Evolutionary conservation across 2,888 invertebrate species (phyloP), one percentile per base, ranked within the genome.

Genomic region (Cheilosia soror): DNA sequence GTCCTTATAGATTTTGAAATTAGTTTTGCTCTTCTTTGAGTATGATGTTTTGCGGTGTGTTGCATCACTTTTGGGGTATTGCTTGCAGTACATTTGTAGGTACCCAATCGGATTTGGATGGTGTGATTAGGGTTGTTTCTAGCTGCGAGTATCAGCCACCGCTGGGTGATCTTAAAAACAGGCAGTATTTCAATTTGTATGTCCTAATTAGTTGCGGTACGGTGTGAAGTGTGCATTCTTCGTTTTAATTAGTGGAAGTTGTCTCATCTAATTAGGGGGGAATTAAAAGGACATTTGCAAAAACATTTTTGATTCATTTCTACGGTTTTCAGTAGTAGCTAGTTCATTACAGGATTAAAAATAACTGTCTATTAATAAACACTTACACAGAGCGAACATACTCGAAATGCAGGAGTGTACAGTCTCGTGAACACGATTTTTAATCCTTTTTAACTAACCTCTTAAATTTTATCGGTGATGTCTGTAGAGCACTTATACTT

Each of bases 1-100:
- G 49, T 29, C 57, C 49, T 77, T 76, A 58, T 68, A 42, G 62
- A 77, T 77, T 57, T 76, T 82, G 53, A 78, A 78, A 78, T 78
- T 71, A 71, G 55, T 71, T 71, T 51, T 47, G 13, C 40, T 47
- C 47, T 49, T 63, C 40, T 20, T 33, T 42, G 33, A 37, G 15
- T 47, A 15, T 15, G 47, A 47, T 13, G 27, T 29, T 11, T 1
- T 27, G 47, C 25, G 57, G 27, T 42, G 42, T 60, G 15, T 27
- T 47, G 49, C 40, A 33, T 31, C 69, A 49, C 44, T 40, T 42
- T 20, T 29, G 9, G 49, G 25, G 25, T 25, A 11, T 6, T 25
- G 13, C 4, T 42, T 11, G 9, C 1, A 1, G 6, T n/a, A 42
- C 44, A 44, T 13, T 15, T 44, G 6, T 44, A n/a, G 7, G 29